Percentiles rank a stretch among this genome's conserved stretches.
Evolutionary conservation across 2,888 invertebrate genomes (phyloP).

Genomic region (Bhutanitis thaidina): DNA sequence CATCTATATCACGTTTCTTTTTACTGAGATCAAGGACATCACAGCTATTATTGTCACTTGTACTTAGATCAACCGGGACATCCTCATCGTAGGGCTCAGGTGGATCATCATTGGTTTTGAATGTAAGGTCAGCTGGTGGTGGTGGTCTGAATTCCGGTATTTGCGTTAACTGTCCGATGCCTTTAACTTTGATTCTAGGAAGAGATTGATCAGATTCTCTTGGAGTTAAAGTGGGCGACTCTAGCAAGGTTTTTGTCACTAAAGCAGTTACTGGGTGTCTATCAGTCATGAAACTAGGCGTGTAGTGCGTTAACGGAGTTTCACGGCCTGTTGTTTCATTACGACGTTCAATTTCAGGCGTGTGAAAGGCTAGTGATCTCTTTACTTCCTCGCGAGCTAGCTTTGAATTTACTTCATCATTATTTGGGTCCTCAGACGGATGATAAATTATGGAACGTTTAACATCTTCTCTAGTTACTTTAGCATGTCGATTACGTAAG

Average conservation of each 20-base stretch:
- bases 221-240: conserved; percentile 48
- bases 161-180: conserved; percentile 81
- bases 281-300: conserved; percentile 66
- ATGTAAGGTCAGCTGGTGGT: conserved; percentile 50
- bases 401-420: conserved; percentile 83
- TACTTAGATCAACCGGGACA: conserved; percentile 85
- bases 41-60: conserved; percentile 72
- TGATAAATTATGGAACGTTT: conserved; percentile 93
- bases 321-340: conserved; percentile 59
- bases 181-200: conserved; percentile 81
- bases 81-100: conserved; percentile 69
- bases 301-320: conserved; percentile 66
- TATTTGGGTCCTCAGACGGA: conserved; percentile 90
- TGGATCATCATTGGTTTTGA: conserved; percentile 52
- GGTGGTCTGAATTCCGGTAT: conserved; percentile 70
- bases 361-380: conserved; percentile 76
- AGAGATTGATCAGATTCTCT: conserved; percentile 58
- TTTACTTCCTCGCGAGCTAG: conserved; percentile 76
- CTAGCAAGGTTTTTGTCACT: conserved; percentile 55
- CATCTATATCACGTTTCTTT: conserved; percentile 78
- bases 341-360: conserved; percentile 72
- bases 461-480: conserved; percentile 91
- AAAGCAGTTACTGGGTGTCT: conserved; percentile 66
- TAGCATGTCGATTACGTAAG: conserved; percentile 93
- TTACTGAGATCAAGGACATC: conserved; percentile 92